Evolutionary conservation across 2,797 vertebrate genomes (phyloP).

Genomic region (Chloroceryle amazona): DNA sequence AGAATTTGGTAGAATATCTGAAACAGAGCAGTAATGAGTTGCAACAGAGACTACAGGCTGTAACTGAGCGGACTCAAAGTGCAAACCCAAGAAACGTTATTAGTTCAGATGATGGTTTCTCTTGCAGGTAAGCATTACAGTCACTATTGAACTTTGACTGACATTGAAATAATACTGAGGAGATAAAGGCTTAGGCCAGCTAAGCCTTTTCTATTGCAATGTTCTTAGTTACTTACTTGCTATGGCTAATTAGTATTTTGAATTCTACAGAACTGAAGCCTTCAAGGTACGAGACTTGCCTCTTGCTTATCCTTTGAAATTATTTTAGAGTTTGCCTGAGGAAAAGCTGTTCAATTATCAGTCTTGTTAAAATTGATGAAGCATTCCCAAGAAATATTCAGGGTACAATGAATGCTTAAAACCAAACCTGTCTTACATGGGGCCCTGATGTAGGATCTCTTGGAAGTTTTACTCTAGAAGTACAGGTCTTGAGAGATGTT

Average conservation of each 20-base stretch:
- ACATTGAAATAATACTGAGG: not conserved
- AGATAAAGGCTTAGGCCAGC: not conserved
- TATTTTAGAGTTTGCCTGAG: not conserved
- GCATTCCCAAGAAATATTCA: not conserved
- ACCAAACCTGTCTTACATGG: not conserved
- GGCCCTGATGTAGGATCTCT: not conserved
- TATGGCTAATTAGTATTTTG: not conserved
- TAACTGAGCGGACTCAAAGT: constrained; percentile 78
- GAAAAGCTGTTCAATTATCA: not conserved
- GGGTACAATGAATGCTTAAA: not conserved
- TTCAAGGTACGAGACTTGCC: not conserved
- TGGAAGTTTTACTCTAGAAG: not conserved
- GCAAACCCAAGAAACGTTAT: constrained; percentile 81
- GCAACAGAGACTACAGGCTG: constrained; percentile 72
- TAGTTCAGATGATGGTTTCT: constrained; percentile 83
- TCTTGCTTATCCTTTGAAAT: not conserved
- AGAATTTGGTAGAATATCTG: constrained; percentile 80
- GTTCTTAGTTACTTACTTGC: not conserved
- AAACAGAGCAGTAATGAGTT: constrained; percentile 67
- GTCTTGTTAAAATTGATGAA: not conserved
- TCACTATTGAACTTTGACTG: not conserved
- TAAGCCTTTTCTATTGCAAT: not conserved
- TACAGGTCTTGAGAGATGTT: not conserved
- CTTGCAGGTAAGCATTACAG: constrained; percentile 84
- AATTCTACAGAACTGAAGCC: not conserved